Base-by-base conservation (phyloP, 2,113 vertebrate genomes). In the Chaenogobius annularis region DNA sequence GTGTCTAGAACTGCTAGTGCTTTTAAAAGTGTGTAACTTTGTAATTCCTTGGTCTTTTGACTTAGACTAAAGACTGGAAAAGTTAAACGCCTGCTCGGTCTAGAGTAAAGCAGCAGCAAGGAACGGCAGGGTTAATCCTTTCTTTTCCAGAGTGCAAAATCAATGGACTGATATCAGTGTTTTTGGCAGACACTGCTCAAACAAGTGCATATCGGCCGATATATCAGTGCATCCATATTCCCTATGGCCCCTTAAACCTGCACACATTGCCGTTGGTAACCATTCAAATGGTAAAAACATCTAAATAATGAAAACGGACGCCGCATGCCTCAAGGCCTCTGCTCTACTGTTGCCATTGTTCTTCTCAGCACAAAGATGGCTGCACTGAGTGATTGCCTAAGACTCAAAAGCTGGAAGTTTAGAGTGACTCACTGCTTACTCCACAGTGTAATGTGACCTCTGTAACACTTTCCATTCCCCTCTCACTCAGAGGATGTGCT, bases 401-500 rank as follows among this genome's bases (percentile, higher is more conserved):
- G 69, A 70, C 50, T 82, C 47, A 78, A 81, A 78, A 61, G 69
- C 73, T 77, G 56, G 46, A 78, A 58, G 78, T 87, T 73, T 68
- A 69, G 72, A 69, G 75, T 86, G 78, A 85, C 73, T 87, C 79
- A 81, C 23, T 31, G 61, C 64, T 79, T 75, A 74, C 78, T 78
- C 62, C 68, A 81, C 79, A 79, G 77, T 77, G 82, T 44, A 81
- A 74, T n/a, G 37, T 86, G 77, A 90, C 86, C 87, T 85, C 75
- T 85, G 77, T 78, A 77, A 83, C 82, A 87, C 81, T 85, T 85
- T 75, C 70, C 66, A 81, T 75, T 87, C 85, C 84, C 76, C 77
- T 78, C 47, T 80, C 35, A 62, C 78, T 81, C 54, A 52, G 78
- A 71, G 77, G 69, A 80, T 75, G 83, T 82, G 79, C 82, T 76